These are phyloP conservation scores for Linurgus olivaceus DNA, from an alignment of 2,797 vertebrate genomes.

Conservation along the genomic window DNA sequence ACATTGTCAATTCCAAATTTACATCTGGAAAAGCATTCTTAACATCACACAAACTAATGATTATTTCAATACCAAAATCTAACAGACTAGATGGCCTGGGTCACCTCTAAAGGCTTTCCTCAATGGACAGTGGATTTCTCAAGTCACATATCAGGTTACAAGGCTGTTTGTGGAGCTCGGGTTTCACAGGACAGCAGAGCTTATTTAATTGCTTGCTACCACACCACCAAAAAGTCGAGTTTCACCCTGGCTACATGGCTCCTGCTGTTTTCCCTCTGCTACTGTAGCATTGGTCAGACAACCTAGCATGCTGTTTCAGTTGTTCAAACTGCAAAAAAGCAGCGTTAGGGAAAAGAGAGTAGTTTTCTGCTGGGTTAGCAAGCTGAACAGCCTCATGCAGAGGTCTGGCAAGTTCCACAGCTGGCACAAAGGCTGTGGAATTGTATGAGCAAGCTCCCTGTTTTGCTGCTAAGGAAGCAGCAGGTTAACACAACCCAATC, in stretches of 20 bases:
- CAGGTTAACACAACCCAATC: not conserved
- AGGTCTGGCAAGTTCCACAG: not conserved
- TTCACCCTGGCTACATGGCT: not conserved
- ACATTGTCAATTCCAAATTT: not conserved
- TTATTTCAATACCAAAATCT: not conserved
- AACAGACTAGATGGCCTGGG: not conserved
- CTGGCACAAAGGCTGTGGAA: not conserved
- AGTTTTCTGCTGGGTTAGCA: not conserved
- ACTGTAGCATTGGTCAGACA: not conserved
- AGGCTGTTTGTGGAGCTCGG: not conserved
- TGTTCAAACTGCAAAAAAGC: not conserved
- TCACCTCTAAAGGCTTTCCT: constrained; percentile 11
- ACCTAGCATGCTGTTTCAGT: not conserved
- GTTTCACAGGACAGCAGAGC: constrained; percentile 45
- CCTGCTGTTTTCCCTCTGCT: not conserved
- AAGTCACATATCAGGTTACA: not conserved
- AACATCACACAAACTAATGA: not conserved
- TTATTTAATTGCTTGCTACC: not conserved
- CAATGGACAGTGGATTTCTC: constrained; percentile 8
- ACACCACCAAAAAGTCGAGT: not conserved
- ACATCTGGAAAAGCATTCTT: not conserved
- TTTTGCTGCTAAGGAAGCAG: not conserved
- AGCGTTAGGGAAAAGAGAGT: not conserved
- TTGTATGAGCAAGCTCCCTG: not conserved
- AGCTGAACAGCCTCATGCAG: not conserved